phyloP scores from a whole-genome alignment of 2,797 vertebrate genomes.

The Cyprinodon diabolis region DNA sequence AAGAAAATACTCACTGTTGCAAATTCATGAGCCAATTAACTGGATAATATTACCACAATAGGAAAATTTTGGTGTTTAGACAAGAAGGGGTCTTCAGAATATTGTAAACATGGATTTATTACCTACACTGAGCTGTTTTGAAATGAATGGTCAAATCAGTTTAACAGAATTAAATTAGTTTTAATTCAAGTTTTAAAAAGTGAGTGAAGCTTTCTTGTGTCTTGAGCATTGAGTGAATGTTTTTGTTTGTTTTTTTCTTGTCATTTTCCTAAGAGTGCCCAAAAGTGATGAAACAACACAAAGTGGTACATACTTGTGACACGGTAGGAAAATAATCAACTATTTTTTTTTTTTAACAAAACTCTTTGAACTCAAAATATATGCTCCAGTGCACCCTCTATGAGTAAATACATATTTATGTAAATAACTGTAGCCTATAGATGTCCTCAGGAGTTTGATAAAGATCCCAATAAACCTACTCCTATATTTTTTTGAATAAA shows the following conservation, averaged over 20 bases:
- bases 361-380: background rate
- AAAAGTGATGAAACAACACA: background rate
- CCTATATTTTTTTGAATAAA: too few relatives aligned
- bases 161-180: background rate
- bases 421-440: background rate
- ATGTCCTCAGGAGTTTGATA: background rate
- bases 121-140: background rate
- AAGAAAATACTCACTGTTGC: conserved; percentile 1
- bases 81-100: background rate
- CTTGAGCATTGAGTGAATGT: background rate
- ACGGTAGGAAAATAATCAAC: background rate
- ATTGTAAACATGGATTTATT: background rate
- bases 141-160: background rate
- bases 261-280: background rate
- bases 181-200: background rate
- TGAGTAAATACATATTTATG: background rate
- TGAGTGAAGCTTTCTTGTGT: background rate
- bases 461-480: background rate
- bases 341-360: background rate
- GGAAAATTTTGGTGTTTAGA: background rate
- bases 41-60: background rate
- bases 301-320: background rate
- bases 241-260: background rate
- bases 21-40: background rate
- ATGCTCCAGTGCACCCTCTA: background rate